phyloP scores from a whole-genome alignment of 2,797 vertebrate species.

The Neoniphon sammara region DNA sequence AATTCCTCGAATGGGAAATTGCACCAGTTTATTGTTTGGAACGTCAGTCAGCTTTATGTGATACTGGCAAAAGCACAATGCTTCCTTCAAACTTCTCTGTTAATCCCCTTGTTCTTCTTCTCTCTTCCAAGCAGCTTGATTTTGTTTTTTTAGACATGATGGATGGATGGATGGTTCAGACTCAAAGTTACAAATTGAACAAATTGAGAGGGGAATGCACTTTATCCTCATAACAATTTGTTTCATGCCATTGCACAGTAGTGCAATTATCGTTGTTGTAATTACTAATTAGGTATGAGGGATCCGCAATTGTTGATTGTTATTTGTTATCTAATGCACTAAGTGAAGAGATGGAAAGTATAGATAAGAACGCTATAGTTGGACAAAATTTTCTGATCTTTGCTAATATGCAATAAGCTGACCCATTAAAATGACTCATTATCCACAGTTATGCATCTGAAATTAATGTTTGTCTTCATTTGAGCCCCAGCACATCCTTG shows the following conservation, averaged over 20 bases:
- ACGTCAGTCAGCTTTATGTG: constrained; percentile 6
- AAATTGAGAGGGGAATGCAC: constrained; percentile 64
- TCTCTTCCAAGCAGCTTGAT: constrained; percentile 29
- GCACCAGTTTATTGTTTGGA: constrained; percentile 6
- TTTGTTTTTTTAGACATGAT: constrained; percentile 51
- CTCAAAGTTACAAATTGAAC: constrained; percentile 66
- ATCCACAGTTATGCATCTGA: constrained; percentile 62
- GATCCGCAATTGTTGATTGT: constrained; percentile 65
- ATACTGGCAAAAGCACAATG: not conserved
- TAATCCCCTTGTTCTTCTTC: constrained; percentile 29
- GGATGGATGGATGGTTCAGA: constrained; percentile 59
- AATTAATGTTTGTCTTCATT: constrained; percentile 55
- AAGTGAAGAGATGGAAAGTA: constrained; percentile 29
- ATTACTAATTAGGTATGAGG: constrained; percentile 75
- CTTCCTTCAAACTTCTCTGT: constrained; percentile 8
- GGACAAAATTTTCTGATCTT: constrained; percentile 36
- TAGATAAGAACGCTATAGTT: constrained; percentile 20
- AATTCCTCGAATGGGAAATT: constrained; percentile 10
- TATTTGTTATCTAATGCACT: constrained; percentile 57
- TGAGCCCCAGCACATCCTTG: constrained; percentile 39
- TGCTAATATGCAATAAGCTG: constrained; percentile 47
- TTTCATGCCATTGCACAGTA: constrained; percentile 73
- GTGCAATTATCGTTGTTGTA: constrained; percentile 72
- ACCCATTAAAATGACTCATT: constrained; percentile 60
- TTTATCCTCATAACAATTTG: constrained; percentile 74